Percentiles rank a stretch among this genome's conserved stretches.
Evolutionary conservation across 53 echinoderm and acorn worm genomes (phyloP).

Genomic region (Astropecten irregularis): DNA sequence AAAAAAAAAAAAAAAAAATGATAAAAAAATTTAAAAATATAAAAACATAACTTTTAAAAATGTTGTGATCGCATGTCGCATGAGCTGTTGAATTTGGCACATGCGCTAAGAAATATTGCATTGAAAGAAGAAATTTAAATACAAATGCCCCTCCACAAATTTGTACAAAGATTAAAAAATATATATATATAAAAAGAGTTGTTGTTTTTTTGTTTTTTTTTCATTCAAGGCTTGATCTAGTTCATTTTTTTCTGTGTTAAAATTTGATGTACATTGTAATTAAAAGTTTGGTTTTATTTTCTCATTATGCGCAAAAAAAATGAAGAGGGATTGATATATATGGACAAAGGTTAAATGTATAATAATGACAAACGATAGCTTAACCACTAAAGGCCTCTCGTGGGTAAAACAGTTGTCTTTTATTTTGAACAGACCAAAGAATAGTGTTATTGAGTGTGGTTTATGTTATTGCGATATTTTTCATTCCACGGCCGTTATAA

Average conservation of each 20-base stretch:
- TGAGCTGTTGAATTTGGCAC: slow-evolving; percentile 41
- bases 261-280: slow-evolving; percentile 45
- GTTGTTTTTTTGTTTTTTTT: not conserved
- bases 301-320: not conserved
- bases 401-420: too few species aligned
- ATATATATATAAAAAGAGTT: slow-evolving; percentile 30
- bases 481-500: too few species aligned
- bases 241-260: slow-evolving; percentile 53
- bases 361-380: too few species aligned
- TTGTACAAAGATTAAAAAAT: slow-evolving; percentile 54
- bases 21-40: not conserved
- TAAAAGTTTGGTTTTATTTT: slow-evolving; percentile 34
- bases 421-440: too few species aligned
- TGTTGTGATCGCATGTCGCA: slow-evolving; percentile 43
- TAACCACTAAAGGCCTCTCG: too few species aligned
- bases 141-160: slow-evolving; percentile 28
- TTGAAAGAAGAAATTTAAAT: too few species aligned
- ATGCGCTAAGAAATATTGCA: slow-evolving; percentile 41
- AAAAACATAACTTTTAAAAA: not conserved
- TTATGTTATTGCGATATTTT: too few species aligned
- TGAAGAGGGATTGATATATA: not conserved
- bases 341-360: too few species aligned
- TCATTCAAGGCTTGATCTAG: slow-evolving; percentile 44
- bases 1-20: not conserved
- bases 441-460: too few species aligned